Conservation (phyloP, 2,113 vertebrate genomes). For the Talpa occidentalis region DNA sequence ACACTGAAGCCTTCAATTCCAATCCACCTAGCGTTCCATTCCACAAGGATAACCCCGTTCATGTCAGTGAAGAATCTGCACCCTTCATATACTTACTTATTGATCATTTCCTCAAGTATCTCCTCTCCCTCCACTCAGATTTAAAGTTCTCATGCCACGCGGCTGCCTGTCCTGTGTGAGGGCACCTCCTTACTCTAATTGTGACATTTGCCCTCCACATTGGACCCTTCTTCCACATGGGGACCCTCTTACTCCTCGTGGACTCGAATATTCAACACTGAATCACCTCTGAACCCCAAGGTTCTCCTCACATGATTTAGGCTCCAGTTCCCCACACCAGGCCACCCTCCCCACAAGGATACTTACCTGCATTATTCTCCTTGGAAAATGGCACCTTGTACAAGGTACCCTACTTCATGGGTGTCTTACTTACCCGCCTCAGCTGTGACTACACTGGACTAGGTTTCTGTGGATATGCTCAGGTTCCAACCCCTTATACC, state of each 20-base stretch:
- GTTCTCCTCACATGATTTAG: too few relatives aligned
- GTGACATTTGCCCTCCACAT: not conserved
- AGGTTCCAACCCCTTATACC: not conserved
- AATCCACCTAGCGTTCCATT: not conserved
- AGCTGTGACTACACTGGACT: not conserved
- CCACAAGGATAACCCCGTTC: not conserved
- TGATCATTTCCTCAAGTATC: not conserved
- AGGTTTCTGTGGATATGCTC: not conserved
- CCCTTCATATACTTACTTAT: not conserved
- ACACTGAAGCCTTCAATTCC: not conserved
- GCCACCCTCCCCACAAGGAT: too few relatives aligned
- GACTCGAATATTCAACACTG: not conserved
- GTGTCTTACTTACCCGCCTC: not conserved
- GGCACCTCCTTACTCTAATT: not conserved
- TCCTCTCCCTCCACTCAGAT: not conserved
- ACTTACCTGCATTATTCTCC: not conserved
- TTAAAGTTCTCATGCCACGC: not conserved
- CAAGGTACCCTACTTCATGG: accelerated
- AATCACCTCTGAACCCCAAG: not conserved
- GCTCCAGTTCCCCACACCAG: not conserved
- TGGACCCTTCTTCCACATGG: not conserved
- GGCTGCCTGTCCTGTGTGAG: not conserved
- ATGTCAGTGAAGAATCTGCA: not conserved
- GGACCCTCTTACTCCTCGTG: not conserved
- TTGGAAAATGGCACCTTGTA: not conserved